These are phyloP conservation scores for Nyctereutes procyonoides DNA, from an alignment of 2,113 vertebrate genomes.

Conservation along the genomic window DNA sequence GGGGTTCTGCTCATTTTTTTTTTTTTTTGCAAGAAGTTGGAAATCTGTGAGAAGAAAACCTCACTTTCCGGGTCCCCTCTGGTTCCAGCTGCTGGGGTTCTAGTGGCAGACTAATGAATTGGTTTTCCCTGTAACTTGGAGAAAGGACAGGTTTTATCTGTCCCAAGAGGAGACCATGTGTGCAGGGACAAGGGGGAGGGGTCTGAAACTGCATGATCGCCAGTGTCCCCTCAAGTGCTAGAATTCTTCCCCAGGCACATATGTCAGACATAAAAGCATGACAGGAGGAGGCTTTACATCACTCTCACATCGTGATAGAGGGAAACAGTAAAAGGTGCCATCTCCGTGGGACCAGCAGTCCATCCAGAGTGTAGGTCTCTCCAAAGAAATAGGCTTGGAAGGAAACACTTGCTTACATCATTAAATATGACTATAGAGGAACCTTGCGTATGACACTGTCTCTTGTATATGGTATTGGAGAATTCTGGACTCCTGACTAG, in stretches of 20 bases:
- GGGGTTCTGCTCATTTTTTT: background rate
- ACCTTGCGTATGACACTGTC: background rate
- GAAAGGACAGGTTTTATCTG: constrained; percentile 14
- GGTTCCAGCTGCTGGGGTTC: background rate
- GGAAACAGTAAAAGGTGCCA: background rate
- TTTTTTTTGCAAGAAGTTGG: background rate
- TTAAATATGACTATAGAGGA: background rate
- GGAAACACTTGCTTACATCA: background rate
- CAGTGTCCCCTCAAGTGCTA: background rate
- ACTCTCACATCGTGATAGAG: background rate
- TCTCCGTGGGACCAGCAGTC: background rate
- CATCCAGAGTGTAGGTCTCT: background rate
- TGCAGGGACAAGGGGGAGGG: background rate
- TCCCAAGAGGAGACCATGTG: background rate
- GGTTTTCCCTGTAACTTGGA: background rate
- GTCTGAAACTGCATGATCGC: rapidly evolving
- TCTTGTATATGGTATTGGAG: background rate
- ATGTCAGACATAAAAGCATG: background rate
- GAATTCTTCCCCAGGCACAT: background rate
- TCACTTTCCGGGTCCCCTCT: background rate
- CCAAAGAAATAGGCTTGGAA: background rate
- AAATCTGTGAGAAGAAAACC: background rate
- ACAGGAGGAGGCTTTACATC: background rate
- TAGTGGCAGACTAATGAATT: background rate
- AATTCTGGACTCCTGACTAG: background rate